Percentiles rank a stretch among this genome's conserved stretches.
These are phyloP conservation scores for Botia kubotai DNA, from an alignment of 2,797 vertebrate species.

Conservation along the genomic window DNA sequence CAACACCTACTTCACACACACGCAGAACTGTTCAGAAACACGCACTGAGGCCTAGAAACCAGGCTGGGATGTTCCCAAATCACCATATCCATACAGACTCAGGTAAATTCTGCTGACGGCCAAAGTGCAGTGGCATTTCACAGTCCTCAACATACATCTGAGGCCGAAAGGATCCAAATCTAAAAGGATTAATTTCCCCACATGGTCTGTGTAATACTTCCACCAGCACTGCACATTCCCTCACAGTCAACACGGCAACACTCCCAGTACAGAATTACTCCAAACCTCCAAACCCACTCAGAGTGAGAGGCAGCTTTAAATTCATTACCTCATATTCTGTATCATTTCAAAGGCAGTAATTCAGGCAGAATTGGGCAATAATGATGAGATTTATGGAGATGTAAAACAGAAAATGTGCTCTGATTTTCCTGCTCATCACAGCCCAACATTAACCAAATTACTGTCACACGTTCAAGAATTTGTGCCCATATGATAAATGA, in stretches of 20 bases:
- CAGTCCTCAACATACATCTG: constrained; percentile 31
- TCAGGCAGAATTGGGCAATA: not conserved
- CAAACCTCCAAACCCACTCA: constrained; percentile 1
- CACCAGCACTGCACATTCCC: constrained; percentile 23
- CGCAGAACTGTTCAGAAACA: constrained; percentile 20
- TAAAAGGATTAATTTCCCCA: constrained; percentile 52
- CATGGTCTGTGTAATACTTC: constrained; percentile 21
- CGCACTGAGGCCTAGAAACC: not conserved
- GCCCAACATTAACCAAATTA: not conserved
- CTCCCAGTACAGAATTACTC: not conserved
- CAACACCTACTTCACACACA: no score
- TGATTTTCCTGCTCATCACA: not conserved
- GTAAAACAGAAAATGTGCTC: not conserved
- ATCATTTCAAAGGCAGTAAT: not conserved
- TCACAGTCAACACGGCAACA: constrained; percentile 13
- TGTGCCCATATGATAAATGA: constrained; percentile 4
- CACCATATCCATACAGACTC: constrained; percentile 7
- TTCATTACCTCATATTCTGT: not conserved
- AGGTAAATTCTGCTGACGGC: constrained; percentile 48
- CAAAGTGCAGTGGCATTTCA: constrained; percentile 37
- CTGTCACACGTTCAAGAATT: constrained; percentile 3
- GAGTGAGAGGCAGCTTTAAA: not conserved
- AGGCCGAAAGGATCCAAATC: constrained; percentile 25
- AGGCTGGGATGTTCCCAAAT: constrained; percentile 17
- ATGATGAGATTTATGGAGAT: constrained; percentile 14